phyloP scores from a whole-genome alignment of 2,797 vertebrate species.

The Poeciliopsis presidionis region DNA sequence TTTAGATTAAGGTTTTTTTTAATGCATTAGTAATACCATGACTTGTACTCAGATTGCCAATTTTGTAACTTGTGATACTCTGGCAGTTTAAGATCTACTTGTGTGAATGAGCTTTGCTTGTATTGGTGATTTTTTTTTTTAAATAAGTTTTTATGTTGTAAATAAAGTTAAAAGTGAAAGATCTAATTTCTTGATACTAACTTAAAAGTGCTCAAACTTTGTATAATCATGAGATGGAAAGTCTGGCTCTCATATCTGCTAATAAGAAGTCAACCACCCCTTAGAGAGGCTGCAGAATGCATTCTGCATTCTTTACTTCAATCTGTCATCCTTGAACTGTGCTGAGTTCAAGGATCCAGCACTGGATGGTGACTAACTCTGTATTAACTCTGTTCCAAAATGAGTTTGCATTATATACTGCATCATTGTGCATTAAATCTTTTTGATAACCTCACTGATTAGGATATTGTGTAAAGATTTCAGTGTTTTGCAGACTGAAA shows the following conservation, averaged over 20 bases:
- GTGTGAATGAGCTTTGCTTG: slow-evolving; percentile 19
- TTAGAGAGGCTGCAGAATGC: too few relatives aligned
- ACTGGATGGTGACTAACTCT: too few relatives aligned
- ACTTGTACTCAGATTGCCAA: slow-evolving; percentile 31
- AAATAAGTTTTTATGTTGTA: slow-evolving; percentile 46
- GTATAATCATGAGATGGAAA: neutral
- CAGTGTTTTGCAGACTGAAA: too few relatives aligned
- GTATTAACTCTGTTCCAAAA: too few relatives aligned
- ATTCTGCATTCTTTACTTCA: too few relatives aligned
- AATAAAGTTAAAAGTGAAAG: slow-evolving; percentile 54
- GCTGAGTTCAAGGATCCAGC: too few relatives aligned
- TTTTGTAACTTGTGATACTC: slow-evolving; percentile 3
- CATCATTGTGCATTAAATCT: too few relatives aligned
- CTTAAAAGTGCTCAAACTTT: neutral
- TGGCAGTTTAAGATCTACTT: neutral
- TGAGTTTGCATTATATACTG: too few relatives aligned
- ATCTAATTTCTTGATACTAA: neutral
- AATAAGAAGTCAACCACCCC: too few relatives aligned
- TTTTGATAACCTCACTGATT: too few relatives aligned
- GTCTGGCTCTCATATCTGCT: neutral
- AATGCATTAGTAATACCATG: neutral
- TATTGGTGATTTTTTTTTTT: slow-evolving; percentile 20
- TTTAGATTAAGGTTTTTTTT: neutral
- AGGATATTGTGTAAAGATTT: too few relatives aligned
- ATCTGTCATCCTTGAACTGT: too few relatives aligned